Base-by-base conservation (phyloP, 2,113 vertebrate genomes). In the Elachura formosa region DNA sequence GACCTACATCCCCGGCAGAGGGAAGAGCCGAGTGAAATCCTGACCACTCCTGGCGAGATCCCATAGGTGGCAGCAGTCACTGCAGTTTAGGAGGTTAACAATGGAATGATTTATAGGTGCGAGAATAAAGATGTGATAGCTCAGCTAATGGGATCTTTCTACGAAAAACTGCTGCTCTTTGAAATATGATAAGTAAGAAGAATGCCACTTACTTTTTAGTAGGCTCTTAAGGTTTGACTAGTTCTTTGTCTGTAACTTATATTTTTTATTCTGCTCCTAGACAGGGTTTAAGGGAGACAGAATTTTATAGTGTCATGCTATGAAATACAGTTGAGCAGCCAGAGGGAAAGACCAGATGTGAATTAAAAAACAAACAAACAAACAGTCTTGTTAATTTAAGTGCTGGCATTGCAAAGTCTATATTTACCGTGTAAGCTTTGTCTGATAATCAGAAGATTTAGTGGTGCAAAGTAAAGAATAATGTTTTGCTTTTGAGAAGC, bases 1-100 rank as follows among this genome's bases (percentile, higher is more conserved):
- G 81, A 54, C 81, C 93, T 89, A 25, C 74, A 54, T 97, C 66
- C 89, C 95, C 97, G 91, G 61, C 40, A 97, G 97, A 96, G 97
- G 96, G 96, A 96, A 93, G 92, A 69, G 85, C 87, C 13, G 94
- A 97, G 96, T 94, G 38, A 56, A 68, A 58, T 64, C 40, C 75
- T 69, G 75, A 38, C 94, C 87, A 74, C 96, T 97, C 62, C 92
- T 38, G 29, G 11, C 15, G 62, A 56, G 56, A 64, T 92, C 98
- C 99, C 97, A 97, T 97, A 98, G 99, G 98, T 99, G 99, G 99
- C 98, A 99, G 99, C 98, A 98, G 98, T 96, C 97, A 93, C 98
- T 98, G 96, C 97, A 26, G 90, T 98, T 99, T 99, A 46, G 69
- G 90, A 79, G 63, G 72, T 23, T 94, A 97, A 97, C 98, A 98